Evolutionary conservation across 2,888 invertebrate genomes (phyloP).

Genomic region (Latrodectus elegans): DNA sequence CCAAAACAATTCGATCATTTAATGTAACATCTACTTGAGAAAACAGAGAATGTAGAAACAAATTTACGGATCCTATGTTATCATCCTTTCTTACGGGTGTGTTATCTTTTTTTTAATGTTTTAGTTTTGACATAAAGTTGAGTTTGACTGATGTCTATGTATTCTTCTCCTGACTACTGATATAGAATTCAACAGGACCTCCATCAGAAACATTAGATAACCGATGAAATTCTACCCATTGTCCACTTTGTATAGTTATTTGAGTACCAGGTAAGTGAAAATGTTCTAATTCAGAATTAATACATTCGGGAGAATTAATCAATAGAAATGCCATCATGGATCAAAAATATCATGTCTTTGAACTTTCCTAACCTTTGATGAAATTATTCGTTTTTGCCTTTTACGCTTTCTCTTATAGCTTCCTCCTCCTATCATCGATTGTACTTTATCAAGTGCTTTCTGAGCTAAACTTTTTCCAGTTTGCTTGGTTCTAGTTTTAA

Average conservation of each 20-base stretch:
- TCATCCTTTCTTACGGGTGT: neutral
- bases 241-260: constrained; percentile 25
- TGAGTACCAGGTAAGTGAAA: constrained; percentile 45
- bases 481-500: constrained; percentile 22
- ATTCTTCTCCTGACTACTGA: constrained; percentile 29
- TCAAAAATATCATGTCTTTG: constrained; percentile 32
- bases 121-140: constrained; percentile 2
- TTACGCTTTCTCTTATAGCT: constrained; percentile 45
- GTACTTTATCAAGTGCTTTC: constrained; percentile 10
- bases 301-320: constrained; percentile 43
- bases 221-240: constrained; percentile 41
- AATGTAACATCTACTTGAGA: too few relatives aligned
- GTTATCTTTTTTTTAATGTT: neutral
- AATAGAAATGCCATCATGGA: constrained; percentile 30
- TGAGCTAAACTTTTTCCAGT: constrained; percentile 9
- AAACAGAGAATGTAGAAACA: too few relatives aligned
- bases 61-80: neutral
- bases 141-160: constrained; percentile 11
- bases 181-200: constrained; percentile 20
- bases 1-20: constrained; percentile 39
- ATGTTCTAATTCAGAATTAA: constrained; percentile 48
- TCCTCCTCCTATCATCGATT: constrained; percentile 33
- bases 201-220: constrained; percentile 32
- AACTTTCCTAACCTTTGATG: constrained; percentile 13
- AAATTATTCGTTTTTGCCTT: constrained; percentile 11